Evolutionary conservation across 2,797 vertebrate genomes (phyloP), one percentile per base, ranked within the genome.

Genomic region (Characodon lateralis): DNA sequence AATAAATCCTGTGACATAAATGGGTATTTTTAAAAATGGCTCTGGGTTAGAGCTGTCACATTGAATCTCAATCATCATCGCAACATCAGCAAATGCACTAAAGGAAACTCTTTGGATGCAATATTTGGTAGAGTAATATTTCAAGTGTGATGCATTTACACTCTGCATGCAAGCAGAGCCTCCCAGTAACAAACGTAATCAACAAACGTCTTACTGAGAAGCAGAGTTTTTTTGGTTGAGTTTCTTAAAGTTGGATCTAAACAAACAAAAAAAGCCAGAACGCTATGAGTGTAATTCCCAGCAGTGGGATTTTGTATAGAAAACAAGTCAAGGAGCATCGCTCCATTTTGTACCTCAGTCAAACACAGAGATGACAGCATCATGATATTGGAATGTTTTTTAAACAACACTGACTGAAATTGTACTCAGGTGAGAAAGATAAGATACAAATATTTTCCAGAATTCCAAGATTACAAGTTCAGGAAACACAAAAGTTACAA

Each of bases 1-100:
- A 28, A 50, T 28, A 24, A 61, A 22, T 18, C 10, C 22, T n/a
- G 28, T 39, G 18, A 73, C 66, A 55, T 31, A 84, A 85, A 87
- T 78, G 81, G 81, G 87, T 73, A 78, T 55, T 77, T 78, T 79
- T 83, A 85, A 84, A 89, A 83, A 87, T 83, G 61, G 31, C 28
- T 20, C 31, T 20, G 28, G 28, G 16, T 18, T 39, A 20, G 16
- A 22, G 61, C 61, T 35, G 14, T 39, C 31, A 20, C 31, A 10
- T 63, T 5, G 28, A 20, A 63, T 63, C 31, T 1, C 61, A 63
- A 26, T 35, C 18, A 2, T 63, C 16, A 4, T 31, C 59, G 20
- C 35, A 35, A 63, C 28, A 63, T 63, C 5, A 63, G 31, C 61
- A 63, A 3, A 6, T 65, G 28, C 31, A 35, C 35, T 22, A 39